Percentiles rank a stretch among this genome's conserved stretches.
Conservation (phyloP, 2,888 invertebrate species). For the Drosophila nr. perissopoda region DNA sequence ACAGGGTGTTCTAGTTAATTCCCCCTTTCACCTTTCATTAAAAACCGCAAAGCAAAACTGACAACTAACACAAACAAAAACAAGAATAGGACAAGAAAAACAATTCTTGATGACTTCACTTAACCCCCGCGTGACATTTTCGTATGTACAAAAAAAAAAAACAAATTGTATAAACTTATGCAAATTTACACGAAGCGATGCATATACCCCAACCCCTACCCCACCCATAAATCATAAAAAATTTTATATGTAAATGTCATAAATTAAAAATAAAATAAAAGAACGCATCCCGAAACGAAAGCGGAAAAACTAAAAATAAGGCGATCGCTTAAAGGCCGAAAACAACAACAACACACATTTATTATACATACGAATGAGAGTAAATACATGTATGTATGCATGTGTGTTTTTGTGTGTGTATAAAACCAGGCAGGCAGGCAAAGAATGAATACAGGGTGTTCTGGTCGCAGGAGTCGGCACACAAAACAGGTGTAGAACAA, state of each 20-base stretch:
- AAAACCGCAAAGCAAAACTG: not conserved
- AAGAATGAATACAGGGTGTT: conserved; percentile 62
- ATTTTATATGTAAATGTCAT: conserved; percentile 15
- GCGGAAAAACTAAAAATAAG: conserved; percentile 65
- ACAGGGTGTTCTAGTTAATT: not conserved
- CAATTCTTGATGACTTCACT: conserved; percentile 28
- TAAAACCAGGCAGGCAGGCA: conserved; percentile 13
- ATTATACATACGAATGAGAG: not conserved
- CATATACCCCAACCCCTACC: not conserved
- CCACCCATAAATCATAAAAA: conserved; percentile 50
- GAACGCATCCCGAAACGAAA: conserved; percentile 45
- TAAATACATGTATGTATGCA: not conserved
- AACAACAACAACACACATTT: conserved; percentile 8
- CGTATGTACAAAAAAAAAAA: not conserved
- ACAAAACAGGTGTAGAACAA: conserved; percentile 60
- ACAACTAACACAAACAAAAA: conserved; percentile 3
- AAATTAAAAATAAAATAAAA: conserved; percentile 23
- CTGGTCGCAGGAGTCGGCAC: conserved; percentile 27
- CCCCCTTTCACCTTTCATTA: not conserved
- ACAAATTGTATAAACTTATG: conserved; percentile 46
- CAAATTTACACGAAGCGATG: conserved; percentile 41
- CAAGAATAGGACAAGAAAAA: not conserved
- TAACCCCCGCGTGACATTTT: conserved; percentile 40
- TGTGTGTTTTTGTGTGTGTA: not conserved
- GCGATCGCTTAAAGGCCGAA: conserved; percentile 50